Conservation (phyloP, 2,797 vertebrate species). For the Eulemur mongoz region DNA sequence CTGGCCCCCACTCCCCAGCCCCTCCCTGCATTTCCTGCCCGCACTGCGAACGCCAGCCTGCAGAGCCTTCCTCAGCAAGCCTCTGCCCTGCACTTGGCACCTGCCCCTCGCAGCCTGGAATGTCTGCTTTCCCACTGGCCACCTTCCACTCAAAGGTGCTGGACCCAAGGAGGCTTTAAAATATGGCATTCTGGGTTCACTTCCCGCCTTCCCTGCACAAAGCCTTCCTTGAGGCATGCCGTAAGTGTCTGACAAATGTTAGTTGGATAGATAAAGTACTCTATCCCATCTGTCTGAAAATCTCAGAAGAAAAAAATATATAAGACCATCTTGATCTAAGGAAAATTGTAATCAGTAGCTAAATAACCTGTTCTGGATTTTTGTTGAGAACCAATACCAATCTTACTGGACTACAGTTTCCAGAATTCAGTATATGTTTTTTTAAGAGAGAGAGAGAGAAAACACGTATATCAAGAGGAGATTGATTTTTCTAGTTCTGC, state of each 20-base stretch:
- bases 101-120: neutral
- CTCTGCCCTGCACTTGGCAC: neutral
- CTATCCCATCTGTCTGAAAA: neutral
- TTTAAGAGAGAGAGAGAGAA: neutral
- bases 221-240: neutral
- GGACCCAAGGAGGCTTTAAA: too few relatives aligned
- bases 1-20: accelerated
- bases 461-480: too few relatives aligned
- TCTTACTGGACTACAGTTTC: neutral
- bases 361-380: neutral
- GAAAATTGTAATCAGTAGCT: neutral
- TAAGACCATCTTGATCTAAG: neutral
- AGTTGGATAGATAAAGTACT: neutral
- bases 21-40: neutral
- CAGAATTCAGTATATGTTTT: neutral
- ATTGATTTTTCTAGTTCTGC: neutral
- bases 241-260: neutral
- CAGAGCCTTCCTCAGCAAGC: neutral
- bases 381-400: neutral
- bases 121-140: neutral
- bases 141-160: neutral
- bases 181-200: neutral
- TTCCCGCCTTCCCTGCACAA: neutral
- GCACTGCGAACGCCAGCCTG: accelerated
- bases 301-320: neutral